Conservation (phyloP, 2,797 vertebrate species). For the Hemitrygon akajei region DNA sequence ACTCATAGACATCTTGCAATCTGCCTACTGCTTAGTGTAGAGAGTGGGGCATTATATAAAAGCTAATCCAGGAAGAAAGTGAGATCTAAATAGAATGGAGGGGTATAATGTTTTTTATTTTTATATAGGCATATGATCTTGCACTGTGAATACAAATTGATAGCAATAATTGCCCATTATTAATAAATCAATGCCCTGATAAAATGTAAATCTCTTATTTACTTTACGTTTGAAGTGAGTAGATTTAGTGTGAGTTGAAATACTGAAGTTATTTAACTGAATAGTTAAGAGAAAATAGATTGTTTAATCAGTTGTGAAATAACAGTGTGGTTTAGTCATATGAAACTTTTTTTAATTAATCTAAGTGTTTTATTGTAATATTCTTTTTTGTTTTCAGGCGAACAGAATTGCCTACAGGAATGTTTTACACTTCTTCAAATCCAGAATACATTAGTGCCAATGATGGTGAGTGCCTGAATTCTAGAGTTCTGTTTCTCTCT, state of each 20-base stretch:
- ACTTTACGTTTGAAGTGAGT: background rate
- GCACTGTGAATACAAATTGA: background rate
- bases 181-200: background rate
- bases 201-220: background rate
- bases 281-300: background rate
- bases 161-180: background rate
- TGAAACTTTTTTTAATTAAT: background rate
- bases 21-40: background rate
- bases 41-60: background rate
- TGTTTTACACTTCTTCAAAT: slow-evolving; percentile 89
- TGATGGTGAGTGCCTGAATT: slow-evolving; percentile 68
- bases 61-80: background rate
- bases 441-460: slow-evolving; percentile 92
- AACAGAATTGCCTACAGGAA: slow-evolving; percentile 82
- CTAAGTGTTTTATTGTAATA: background rate
- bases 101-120: background rate
- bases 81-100: background rate
- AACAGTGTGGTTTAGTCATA: background rate
- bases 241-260: background rate
- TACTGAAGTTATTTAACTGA: background rate
- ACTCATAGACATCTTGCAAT: background rate
- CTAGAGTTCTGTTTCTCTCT: background rate
- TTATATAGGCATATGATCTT: background rate
- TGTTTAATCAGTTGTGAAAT: background rate
- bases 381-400: slow-evolving; percentile 60